These are phyloP conservation scores for Chiloscyllium plagiosum DNA, from an alignment of 2,113 vertebrate species.

Conservation along the genomic window DNA sequence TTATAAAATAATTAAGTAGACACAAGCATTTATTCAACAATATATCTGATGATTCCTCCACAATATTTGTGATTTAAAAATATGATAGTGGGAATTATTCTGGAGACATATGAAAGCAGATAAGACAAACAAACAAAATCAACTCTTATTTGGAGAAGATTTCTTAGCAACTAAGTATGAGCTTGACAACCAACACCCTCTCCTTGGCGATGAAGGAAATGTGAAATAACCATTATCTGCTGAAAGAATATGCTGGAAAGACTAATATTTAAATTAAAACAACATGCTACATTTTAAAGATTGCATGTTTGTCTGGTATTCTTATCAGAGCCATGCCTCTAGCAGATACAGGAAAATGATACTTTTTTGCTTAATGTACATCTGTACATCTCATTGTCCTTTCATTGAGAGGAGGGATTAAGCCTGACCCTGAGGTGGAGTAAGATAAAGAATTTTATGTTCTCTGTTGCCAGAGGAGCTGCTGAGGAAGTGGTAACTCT, in stretches of 20 bases:
- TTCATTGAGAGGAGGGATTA: background rate
- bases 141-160: background rate
- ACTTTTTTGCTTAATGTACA: background rate
- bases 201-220: background rate
- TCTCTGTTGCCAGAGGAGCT: background rate
- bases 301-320: background rate
- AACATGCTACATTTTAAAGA: background rate
- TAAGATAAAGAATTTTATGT: background rate
- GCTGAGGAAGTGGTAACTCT: background rate
- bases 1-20: background rate
- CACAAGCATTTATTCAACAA: background rate
- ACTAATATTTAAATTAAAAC: background rate
- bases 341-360: background rate
- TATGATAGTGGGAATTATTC: background rate
- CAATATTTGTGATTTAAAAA: background rate
- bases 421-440: background rate
- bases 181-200: background rate
- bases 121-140: background rate
- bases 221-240: background rate
- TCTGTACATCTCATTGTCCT: background rate
- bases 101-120: background rate
- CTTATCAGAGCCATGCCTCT: background rate
- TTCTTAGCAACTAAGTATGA: background rate
- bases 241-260: background rate
- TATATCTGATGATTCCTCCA: background rate